Evolutionary conservation across 2,113 vertebrate genomes (phyloP).

Genomic region (Perca fluviatilis): DNA sequence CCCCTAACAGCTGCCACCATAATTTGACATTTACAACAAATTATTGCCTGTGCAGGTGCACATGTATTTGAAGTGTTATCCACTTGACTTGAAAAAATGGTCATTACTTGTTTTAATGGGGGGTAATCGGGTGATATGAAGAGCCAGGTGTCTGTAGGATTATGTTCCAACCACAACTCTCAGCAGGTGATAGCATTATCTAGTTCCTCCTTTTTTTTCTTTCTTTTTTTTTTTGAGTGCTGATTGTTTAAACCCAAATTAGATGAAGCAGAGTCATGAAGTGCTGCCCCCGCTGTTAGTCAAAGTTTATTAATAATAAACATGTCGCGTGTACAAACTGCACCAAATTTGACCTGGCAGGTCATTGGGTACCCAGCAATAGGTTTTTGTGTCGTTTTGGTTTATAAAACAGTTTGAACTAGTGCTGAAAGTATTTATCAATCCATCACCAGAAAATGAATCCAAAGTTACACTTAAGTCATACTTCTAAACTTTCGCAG

Average conservation of each 20-base stretch:
- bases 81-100: background rate
- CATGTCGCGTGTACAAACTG: too few species aligned
- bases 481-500: background rate
- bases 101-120: background rate
- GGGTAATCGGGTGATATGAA: background rate
- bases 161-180: background rate
- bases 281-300: too few species aligned
- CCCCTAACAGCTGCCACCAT: background rate
- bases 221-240: too few species aligned
- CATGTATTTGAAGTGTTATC: background rate
- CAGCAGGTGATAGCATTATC: background rate
- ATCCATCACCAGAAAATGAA: background rate
- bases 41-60: background rate
- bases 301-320: too few species aligned
- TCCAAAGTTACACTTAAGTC: background rate
- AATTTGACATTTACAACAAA: background rate
- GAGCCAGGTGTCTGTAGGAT: background rate
- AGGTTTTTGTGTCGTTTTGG: too few species aligned
- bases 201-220: background rate
- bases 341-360: too few species aligned
- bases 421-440: background rate
- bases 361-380: too few species aligned
- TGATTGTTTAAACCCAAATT: too few species aligned
- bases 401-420: background rate
- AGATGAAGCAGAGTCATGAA: too few species aligned